Evolutionary conservation across 2,797 vertebrate species (phyloP).

Genomic region (Chelonia mydas): DNA sequence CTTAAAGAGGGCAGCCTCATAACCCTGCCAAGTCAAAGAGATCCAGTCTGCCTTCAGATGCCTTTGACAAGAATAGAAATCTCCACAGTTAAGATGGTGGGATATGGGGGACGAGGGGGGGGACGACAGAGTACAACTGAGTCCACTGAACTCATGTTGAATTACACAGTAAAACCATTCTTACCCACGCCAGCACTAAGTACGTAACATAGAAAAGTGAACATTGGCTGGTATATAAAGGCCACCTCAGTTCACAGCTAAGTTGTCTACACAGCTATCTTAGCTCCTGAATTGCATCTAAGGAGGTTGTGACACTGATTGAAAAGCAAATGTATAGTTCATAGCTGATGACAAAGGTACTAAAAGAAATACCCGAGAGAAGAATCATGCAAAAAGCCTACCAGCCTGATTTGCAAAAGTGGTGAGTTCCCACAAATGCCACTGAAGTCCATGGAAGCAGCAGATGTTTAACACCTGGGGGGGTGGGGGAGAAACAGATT

Average conservation of each 20-base stretch:
- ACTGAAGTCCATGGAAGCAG: neutral
- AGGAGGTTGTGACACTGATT: neutral
- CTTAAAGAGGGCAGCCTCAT: neutral
- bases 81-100: too few species aligned
- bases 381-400: neutral
- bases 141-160: neutral
- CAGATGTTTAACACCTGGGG: neutral
- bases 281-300: neutral
- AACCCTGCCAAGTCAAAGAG: neutral
- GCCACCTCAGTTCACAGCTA: neutral
- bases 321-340: neutral
- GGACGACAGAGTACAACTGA: neutral
- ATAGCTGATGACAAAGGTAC: neutral
- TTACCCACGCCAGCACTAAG: neutral
- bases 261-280: neutral
- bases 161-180: neutral
- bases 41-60: neutral
- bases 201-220: neutral
- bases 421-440: neutral
- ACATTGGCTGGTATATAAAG: neutral
- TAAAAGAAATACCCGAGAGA: neutral
- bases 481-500: accelerated
- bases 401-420: neutral
- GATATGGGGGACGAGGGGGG: too few species aligned
- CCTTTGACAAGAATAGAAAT: too few species aligned